phyloP scores from a whole-genome alignment of 2,888 invertebrate species.

The Panzeria rudis region DNA sequence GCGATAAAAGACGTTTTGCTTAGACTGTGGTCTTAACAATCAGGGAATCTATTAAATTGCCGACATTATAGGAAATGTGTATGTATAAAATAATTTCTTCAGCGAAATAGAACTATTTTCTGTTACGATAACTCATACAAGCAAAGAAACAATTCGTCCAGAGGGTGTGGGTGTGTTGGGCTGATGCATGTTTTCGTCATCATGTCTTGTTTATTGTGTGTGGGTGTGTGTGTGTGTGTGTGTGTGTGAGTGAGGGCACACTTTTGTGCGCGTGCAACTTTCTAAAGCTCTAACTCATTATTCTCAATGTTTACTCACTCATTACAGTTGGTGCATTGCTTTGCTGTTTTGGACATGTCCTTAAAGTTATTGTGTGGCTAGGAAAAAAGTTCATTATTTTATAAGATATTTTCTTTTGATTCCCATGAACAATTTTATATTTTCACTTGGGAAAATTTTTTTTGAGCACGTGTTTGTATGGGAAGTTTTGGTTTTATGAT shows the following conservation, averaged over 20 bases:
- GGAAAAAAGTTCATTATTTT: slow-evolving; percentile 34
- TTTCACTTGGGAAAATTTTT: slow-evolving; percentile 62
- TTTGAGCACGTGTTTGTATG: slow-evolving; percentile 6
- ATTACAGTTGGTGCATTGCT: not conserved
- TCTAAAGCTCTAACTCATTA: slow-evolving; percentile 53
- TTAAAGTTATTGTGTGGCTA: slow-evolving; percentile 49
- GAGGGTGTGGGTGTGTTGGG: slow-evolving; percentile 43
- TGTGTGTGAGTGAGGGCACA: slow-evolving; percentile 35
- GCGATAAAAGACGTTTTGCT: slow-evolving; percentile 24
- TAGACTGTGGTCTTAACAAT: slow-evolving; percentile 22
- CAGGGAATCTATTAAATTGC: not conserved
- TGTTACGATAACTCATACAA: not conserved
- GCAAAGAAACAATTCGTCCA: not conserved
- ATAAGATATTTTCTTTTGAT: slow-evolving; percentile 37
- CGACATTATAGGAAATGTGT: not conserved
- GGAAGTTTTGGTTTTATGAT: slow-evolving; percentile 10
- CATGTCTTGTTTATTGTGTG: slow-evolving; percentile 28
- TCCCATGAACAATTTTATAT: slow-evolving; percentile 33
- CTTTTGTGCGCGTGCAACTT: slow-evolving; percentile 59
- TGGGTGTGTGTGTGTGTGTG: too few species aligned
- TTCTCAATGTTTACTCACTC: slow-evolving; percentile 34
- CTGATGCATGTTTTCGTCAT: slow-evolving; percentile 34
- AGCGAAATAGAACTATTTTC: not conserved
- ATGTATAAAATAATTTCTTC: not conserved
- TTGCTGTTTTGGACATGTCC: slow-evolving; percentile 59